Base-by-base conservation (phyloP, 2,888 invertebrate genomes). In the Epistrophe grossulariae region DNA sequence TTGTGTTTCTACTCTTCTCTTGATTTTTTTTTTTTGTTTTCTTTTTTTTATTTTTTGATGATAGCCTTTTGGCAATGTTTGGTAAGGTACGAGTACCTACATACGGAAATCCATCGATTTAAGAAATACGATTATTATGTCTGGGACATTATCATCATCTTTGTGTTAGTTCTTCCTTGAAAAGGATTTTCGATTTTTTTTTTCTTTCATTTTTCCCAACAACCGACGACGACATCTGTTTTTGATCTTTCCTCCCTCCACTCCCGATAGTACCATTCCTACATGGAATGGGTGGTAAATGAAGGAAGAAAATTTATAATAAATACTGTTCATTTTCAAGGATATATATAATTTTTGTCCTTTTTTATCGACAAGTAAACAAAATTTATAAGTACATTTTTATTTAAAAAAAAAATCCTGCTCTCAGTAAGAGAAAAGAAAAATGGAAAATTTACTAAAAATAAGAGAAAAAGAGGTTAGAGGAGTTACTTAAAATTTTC, bases 51-150 rank as follows among this genome's bases (percentile, higher is more conserved):
- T 40, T 40, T 43, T 13, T 48, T 62, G 40, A 45, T n/a, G 24
- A 55, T 35, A 43, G 70, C 70, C 70, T 70, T 70, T 70, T 52
- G 68, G 68, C 68, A 24, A 70, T 38, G 50, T 55, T 31, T 35
- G 10, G 38, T 19, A 60, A 57, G 11, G 64, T 68, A 71, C 50
- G n/a, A 15, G 13, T n/a, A 2, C 0, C 8, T 45, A 45, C 45
- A 66, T 38, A 84, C 76, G 77, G 77, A 84, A 77, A 77, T 80
- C 80, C 48, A 77, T 84, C 84, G 81, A 84, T 80, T 84, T 77
- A 81, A 40, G 59, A 73, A 80, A 81, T 72, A 55, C 55, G 40
- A 70, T 70, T 70, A 52, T 70, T 40, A 84, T 77, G 77, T 84
- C 84, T 84, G 71, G 76, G 59, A 35, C 57, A 72, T 80, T 84